phyloP scores from a whole-genome alignment of 2,888 invertebrate genomes.

The Oscheius sp. region DNA sequence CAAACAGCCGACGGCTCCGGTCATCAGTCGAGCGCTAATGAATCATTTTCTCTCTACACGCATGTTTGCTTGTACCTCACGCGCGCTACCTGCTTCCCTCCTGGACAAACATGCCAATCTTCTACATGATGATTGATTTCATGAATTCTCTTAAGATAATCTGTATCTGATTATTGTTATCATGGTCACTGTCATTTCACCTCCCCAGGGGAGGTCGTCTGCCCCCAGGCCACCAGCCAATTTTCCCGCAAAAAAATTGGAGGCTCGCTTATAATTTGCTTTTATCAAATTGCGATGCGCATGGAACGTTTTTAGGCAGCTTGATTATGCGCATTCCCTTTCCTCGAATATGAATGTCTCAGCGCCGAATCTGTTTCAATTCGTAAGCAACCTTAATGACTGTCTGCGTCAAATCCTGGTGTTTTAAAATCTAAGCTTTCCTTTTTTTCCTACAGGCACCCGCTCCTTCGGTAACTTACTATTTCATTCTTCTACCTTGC shows the following conservation, averaged over 20 bases:
- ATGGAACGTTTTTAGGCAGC: constrained; percentile 21
- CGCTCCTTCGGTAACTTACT: too few relatives aligned
- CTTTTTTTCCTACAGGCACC: too few relatives aligned
- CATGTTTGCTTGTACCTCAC: constrained; percentile 38
- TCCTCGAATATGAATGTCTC: constrained; percentile 14
- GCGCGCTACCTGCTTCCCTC: constrained; percentile 36
- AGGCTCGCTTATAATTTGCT: constrained; percentile 20
- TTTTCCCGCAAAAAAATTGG: constrained; percentile 19
- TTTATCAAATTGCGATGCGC: constrained; percentile 21
- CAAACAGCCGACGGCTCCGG: constrained; percentile 35
- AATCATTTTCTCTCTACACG: constrained; percentile 37
- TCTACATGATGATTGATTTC: constrained; percentile 12
- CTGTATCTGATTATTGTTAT: background rate
- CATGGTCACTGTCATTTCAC: background rate
- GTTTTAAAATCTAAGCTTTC: background rate
- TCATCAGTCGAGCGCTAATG: constrained; percentile 37
- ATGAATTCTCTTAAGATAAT: background rate
- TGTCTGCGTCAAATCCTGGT: background rate
- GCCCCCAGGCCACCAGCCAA: constrained; percentile 19
- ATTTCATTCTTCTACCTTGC: too few relatives aligned
- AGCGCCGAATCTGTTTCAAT: background rate
- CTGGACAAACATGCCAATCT: constrained; percentile 35
- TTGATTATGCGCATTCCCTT: constrained; percentile 26
- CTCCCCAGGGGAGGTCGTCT: background rate
- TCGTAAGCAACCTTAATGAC: background rate